These are phyloP conservation scores for Neodon shergylaensis DNA, from an alignment of 2,113 vertebrate genomes.

Conservation along the genomic window DNA sequence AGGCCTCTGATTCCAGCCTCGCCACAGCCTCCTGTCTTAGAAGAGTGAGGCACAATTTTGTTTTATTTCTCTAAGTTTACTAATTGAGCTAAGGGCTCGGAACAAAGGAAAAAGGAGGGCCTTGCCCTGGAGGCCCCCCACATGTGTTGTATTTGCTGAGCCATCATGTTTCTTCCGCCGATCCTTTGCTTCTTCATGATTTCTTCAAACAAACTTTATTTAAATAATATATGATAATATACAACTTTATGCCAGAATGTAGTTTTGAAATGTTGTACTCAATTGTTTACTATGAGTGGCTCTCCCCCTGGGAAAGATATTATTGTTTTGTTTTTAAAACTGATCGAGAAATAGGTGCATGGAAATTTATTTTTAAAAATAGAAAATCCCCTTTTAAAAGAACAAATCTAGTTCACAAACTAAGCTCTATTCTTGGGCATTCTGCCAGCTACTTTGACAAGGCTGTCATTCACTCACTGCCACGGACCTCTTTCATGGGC, in stretches of 20 bases:
- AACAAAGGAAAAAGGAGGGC: background rate
- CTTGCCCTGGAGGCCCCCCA: accelerated
- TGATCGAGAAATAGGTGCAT: background rate
- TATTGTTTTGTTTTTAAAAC: conserved; percentile 60
- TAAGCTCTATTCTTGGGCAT: background rate
- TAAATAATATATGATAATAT: background rate
- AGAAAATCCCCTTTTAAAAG: conserved; percentile 16
- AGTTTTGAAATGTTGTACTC: conserved; percentile 6
- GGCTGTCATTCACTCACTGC: background rate
- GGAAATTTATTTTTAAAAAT: conserved; percentile 7
- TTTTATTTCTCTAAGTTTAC: background rate
- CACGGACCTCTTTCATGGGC: background rate
- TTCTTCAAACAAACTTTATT: conserved; percentile 42
- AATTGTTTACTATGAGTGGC: background rate
- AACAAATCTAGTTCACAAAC: background rate
- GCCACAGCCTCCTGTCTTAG: background rate
- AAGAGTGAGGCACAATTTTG: background rate
- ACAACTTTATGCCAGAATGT: background rate
- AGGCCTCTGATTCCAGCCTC: background rate
- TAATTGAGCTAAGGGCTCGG: background rate
- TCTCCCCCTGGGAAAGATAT: conserved; percentile 1
- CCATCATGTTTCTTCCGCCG: background rate
- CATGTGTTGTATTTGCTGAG: background rate
- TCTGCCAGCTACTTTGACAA: background rate
- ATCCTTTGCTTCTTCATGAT: background rate